A percentile compares a stretch with the other conserved stretches of the same genome.
These are phyloP conservation scores for Homalodisca vitripennis DNA, from an alignment of 1,140 invertebrate genomes.

Conservation along the genomic window DNA sequence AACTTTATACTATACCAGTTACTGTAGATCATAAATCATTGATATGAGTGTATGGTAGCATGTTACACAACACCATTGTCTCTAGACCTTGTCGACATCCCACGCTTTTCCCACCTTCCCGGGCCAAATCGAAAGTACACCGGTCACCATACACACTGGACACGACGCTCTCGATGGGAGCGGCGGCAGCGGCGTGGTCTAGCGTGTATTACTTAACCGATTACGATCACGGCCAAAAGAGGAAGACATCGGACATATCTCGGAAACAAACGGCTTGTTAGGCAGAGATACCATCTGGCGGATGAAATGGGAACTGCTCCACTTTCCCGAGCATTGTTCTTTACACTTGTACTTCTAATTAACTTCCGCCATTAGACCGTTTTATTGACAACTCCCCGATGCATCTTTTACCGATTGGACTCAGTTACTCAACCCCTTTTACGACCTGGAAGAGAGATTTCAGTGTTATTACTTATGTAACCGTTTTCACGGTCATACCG, in stretches of 20 bases:
- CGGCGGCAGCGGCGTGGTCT: neutral
- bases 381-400: neutral
- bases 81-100: no score
- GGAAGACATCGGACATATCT: neutral
- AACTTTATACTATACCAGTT: no score
- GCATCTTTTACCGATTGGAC: neutral
- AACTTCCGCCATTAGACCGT: neutral
- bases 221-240: neutral
- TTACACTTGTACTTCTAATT: neutral
- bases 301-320: neutral
- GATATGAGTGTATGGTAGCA: no score
- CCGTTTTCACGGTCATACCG: neutral
- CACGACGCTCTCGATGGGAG: neutral
- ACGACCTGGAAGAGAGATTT: neutral
- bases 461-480: no score
- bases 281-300: neutral
- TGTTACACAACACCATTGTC: no score
- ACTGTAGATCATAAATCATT: no score
- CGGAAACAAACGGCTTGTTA: neutral
- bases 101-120: conserved; percentile 1
- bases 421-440: neutral
- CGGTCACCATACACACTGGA: neutral
- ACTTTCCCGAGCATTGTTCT: neutral
- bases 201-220: neutral
- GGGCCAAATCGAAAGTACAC: no score